Conservation (phyloP, 2,888 invertebrate genomes). For the Asteroscopus sphinx region DNA sequence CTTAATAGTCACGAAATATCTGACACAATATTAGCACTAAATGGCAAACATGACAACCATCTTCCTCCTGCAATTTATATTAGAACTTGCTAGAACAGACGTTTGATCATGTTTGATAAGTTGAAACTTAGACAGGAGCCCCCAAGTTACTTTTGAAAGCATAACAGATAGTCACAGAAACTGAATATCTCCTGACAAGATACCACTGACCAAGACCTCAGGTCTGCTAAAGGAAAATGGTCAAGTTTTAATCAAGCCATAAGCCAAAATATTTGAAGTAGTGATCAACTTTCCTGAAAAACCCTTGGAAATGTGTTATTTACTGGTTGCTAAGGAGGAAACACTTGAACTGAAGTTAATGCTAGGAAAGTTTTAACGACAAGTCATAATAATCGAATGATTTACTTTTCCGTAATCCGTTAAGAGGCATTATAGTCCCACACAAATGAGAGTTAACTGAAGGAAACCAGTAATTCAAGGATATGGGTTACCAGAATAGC, state of each 20-base stretch:
- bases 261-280: no score
- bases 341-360: no score
- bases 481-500: conserved; percentile 17
- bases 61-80: neutral
- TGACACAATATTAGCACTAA: neutral
- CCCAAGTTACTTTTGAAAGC: no score
- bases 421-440: conserved; percentile 35
- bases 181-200: no score
- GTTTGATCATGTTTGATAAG: no score
- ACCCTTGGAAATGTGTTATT: neutral
- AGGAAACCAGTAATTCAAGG: conserved; percentile 49
- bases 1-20: conserved; percentile 2
- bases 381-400: conserved; percentile 12
- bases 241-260: no score
- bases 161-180: no score
- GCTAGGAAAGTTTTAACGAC: conserved; percentile 1
- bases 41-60: neutral
- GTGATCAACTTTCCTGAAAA: no score
- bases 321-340: neutral
- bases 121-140: no score
- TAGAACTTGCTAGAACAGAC: no score
- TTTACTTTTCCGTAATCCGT: conserved; percentile 25
- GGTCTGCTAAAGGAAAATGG: no score
- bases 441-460: conserved; percentile 46
- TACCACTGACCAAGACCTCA: no score